phyloP scores from a whole-genome alignment of 2,888 invertebrate genomes.

The Achlya flavicornis region DNA sequence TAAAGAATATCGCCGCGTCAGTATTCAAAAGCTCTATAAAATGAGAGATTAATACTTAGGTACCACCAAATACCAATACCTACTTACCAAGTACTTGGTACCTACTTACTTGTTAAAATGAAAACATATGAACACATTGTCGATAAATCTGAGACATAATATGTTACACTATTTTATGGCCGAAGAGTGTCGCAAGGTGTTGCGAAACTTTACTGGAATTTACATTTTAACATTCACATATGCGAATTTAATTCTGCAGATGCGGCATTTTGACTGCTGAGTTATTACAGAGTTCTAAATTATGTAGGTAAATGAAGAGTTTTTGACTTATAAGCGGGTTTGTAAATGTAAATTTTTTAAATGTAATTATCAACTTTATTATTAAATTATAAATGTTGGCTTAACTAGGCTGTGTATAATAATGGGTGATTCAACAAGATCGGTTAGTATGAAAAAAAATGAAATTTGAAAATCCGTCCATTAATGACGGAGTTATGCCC shows the following conservation, averaged over 20 bases:
- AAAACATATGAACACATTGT: conserved; percentile 1
- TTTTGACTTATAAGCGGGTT: not conserved
- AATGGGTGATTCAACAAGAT: too few species aligned
- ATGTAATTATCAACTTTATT: not conserved
- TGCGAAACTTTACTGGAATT: not conserved
- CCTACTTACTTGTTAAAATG: conserved; percentile 1
- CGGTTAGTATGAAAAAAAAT: too few species aligned
- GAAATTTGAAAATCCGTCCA: too few species aligned
- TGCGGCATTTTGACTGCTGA: not conserved
- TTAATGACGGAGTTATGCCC: too few species aligned
- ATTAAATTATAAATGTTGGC: too few species aligned
- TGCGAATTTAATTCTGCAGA: conserved; percentile 4
- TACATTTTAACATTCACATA: not conserved
- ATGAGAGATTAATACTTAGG: not conserved
- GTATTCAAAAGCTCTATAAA: not conserved
- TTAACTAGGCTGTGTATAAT: too few species aligned
- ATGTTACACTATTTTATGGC: not conserved
- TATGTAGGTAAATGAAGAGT: not conserved
- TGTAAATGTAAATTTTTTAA: not conserved
- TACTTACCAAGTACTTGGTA: too few species aligned
- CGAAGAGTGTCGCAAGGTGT: conserved; percentile 2
- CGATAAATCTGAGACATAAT: not conserved
- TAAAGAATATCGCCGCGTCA: not conserved
- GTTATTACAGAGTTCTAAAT: not conserved
- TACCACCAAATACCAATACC: too few species aligned